These are phyloP conservation scores for Plebejus melissa DNA, from an alignment of 2,888 invertebrate species.

Conservation along the genomic window DNA sequence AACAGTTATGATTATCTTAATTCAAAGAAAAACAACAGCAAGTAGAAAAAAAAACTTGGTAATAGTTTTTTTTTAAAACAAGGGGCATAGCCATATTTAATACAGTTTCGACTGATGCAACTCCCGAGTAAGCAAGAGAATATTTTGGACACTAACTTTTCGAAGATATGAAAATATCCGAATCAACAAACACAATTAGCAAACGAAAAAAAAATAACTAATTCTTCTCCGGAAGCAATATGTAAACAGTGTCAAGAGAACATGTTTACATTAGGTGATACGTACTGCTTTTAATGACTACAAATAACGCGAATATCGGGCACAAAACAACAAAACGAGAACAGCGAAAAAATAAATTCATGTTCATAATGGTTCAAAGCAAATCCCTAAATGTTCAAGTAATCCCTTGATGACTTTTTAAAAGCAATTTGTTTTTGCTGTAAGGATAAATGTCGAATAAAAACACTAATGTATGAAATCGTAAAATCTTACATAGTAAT, in stretches of 20 bases:
- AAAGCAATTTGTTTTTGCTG: conserved; percentile 1
- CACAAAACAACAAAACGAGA: conserved; percentile 9
- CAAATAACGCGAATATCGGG: conserved; percentile 13
- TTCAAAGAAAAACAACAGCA: no score
- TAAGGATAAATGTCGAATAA: conserved; percentile 4
- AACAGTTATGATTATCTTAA: no score
- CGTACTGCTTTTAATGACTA: conserved; percentile 23
- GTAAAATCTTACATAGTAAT: neutral
- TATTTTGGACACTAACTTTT: neutral
- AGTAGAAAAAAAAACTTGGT: no score
- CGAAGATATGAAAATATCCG: neutral
- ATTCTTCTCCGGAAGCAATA: conserved; percentile 47
- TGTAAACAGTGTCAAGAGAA: conserved; percentile 58
- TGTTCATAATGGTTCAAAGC: neutral
- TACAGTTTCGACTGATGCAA: no score
- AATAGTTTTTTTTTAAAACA: no score
- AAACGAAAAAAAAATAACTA: neutral
- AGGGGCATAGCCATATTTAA: no score
- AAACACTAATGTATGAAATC: conserved; percentile 10
- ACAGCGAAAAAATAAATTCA: conserved; percentile 2
- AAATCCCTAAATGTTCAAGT: conserved; percentile 10
- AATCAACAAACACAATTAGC: neutral
- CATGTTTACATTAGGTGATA: conserved; percentile 40
- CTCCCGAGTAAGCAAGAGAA: no score
- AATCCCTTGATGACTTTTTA: neutral